A percentile compares a stretch with the other conserved stretches of the same genome.
Conservation (phyloP, 2,113 vertebrate genomes). For the Helogale parvula region DNA sequence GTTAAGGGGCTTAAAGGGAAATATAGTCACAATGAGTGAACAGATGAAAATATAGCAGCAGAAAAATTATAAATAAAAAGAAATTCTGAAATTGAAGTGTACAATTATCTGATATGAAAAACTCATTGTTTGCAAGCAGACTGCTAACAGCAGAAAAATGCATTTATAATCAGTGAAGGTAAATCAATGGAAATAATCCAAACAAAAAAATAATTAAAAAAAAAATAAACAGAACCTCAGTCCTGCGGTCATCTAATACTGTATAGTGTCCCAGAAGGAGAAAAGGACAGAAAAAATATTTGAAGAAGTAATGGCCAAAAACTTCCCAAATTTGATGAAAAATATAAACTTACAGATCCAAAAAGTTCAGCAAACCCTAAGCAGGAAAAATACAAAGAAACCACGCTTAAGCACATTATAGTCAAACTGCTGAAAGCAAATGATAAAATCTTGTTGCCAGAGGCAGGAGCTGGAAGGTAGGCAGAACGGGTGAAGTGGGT, state of each 20-base stretch:
- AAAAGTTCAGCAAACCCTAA: neutral
- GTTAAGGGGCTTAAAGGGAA: too few species aligned
- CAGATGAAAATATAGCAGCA: too few species aligned
- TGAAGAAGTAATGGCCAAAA: neutral
- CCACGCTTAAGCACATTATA: neutral
- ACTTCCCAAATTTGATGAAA: neutral
- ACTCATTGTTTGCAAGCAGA: too few species aligned
- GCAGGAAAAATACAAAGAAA: neutral
- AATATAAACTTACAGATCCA: neutral
- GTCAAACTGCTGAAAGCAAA: conserved; percentile 22
- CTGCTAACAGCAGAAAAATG: too few species aligned
- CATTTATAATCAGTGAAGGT: too few species aligned
- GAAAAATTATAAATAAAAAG: too few species aligned
- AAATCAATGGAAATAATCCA: neutral
- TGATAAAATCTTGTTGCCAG: neutral
- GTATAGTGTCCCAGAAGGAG: neutral
- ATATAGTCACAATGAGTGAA: too few species aligned
- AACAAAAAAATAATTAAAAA: neutral
- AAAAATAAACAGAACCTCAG: neutral
- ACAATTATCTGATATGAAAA: too few species aligned
- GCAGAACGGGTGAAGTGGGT: neutral
- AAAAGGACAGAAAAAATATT: neutral
- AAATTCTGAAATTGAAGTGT: too few species aligned
- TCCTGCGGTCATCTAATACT: neutral
- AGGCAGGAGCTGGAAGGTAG: neutral